These are phyloP conservation scores for Anableps anableps DNA, from an alignment of 2,797 vertebrate species.

Conservation along the genomic window DNA sequence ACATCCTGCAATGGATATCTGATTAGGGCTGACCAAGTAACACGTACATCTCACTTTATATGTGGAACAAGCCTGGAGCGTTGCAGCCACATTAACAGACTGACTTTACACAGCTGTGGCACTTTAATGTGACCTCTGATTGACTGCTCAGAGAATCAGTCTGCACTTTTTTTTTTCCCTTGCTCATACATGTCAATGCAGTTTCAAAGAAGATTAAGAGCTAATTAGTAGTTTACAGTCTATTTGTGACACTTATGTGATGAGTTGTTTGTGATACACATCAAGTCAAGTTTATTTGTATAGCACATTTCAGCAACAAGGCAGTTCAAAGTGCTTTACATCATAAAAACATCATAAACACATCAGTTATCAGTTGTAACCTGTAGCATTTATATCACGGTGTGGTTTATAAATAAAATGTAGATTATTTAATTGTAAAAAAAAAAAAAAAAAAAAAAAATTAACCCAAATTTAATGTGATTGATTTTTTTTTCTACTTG, in stretches of 20 bases:
- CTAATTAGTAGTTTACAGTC: not conserved
- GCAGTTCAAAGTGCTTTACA: too few relatives aligned
- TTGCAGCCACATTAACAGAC: slow-evolving; percentile 4
- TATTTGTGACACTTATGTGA: not conserved
- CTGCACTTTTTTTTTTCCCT: not conserved
- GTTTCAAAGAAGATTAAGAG: not conserved
- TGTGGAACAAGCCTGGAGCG: not conserved
- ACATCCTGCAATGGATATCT: not conserved
- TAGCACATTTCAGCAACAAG: too few relatives aligned
- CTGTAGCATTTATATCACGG: too few relatives aligned
- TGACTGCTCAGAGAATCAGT: not conserved
- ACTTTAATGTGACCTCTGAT: slow-evolving; percentile 1
- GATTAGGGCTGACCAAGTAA: not conserved
- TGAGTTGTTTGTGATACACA: not conserved
- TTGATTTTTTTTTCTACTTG: too few relatives aligned
- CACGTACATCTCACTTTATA: slow-evolving; percentile 1
- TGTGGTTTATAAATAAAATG: too few relatives aligned
- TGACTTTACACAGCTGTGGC: not conserved
- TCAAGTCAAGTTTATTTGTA: too few relatives aligned
- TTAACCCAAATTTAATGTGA: too few relatives aligned
- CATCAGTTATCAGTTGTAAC: too few relatives aligned
- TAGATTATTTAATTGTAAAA: too few relatives aligned
- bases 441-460: too few relatives aligned
- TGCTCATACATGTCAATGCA: not conserved
- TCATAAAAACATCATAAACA: too few relatives aligned